Base-by-base conservation (phyloP, 2,888 invertebrate genomes). In the Strigamia maritima region DNA sequence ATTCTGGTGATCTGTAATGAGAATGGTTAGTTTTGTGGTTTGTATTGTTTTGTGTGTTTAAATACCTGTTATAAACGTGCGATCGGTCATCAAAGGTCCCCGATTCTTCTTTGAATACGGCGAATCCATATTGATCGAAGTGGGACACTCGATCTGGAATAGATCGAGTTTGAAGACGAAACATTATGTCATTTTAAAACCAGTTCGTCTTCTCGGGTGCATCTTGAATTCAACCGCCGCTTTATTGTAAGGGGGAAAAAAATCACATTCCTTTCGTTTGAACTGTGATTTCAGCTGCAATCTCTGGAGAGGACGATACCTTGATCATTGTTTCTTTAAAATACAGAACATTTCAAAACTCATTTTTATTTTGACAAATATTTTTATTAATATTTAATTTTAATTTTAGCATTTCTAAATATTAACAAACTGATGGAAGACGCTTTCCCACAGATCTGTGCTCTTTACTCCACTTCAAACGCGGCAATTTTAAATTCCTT, bases 51-150 rank as follows among this genome's bases (percentile, higher is more conserved):
- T 35, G 35, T 35, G 35, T 35, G 7, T 35, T 35, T 75, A 75
- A 75, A 75, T 40, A 75, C 60, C 60, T 77, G 28, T 44, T 10
- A 10, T 77, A 77, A 28, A 54, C 40, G 40, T 70, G 70, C 44
- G 74, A 78, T 26, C 75, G 14, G 19, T 75, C 75, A 22, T 79
- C 40, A 14, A 8, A 40, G 3, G 22, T n/a, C 1, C 16, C 44
- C 16, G 31, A 44, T 40, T 78, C 79, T 10, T 70, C 31, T 75
- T 76, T 70, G 49, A 79, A 80, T 10, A 80, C 76, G n/a, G 80
- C 80, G 22, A 80, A 80, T 65, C 80, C 80, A 44, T 79, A 79
- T 26, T 79, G 70, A 70, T 80, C 79, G 35, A 80, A 80, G 22
- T 54, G 28, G 28, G 70, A 26, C 14, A 70, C 70, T n/a, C 28